Base-by-base conservation (phyloP, 2,888 invertebrate genomes). In the Melinaea marsaeus region DNA sequence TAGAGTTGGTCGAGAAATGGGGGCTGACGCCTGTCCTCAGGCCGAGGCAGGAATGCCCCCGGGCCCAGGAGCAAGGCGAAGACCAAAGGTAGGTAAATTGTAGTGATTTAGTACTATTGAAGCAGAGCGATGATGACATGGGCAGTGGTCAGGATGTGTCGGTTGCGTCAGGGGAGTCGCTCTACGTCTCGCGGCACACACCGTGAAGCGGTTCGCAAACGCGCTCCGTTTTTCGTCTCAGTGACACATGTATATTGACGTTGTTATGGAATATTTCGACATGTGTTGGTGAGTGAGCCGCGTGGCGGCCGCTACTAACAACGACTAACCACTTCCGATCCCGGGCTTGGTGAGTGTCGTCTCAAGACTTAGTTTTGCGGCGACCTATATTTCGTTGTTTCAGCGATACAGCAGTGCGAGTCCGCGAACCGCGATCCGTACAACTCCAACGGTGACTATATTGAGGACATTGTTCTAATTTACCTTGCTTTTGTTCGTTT, bases 1-100 rank as follows among this genome's bases (percentile, higher is more conserved):
- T 97, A 95, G 97, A 97, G 95, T 96, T 97, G 93, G 95, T 96
- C 93, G 97, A 97, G 94, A 96, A 96, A 96, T 97, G 97, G 97
- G 97, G 97, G 95, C 96, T 97, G 93, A 97, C 97, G 95, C 97
- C 97, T 95, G 96, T 97, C 95, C 95, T 97, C 94, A 95, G 95
- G 93, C 96, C 96, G 95, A 96, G 96, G 94, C 96, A 96, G 95
- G 96, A 96, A 93, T 95, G 95, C 95, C 96, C 95, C 94, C 94
- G 92, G 92, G 92, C 92, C 90, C 92, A 92, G 88, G 93, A 93
- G 90, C 93, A 94, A 87, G 88, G 89, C 88, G 93, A 93, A 85
- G 94, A 94, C 89, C 92, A 93, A 92, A 94, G 94, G 94, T 94
- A 93, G 75, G 88, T 86, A 83, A 67, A 32, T 32, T 32, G 67